phyloP scores from a whole-genome alignment of 2,888 invertebrate species.

The Tenthredo livida region DNA sequence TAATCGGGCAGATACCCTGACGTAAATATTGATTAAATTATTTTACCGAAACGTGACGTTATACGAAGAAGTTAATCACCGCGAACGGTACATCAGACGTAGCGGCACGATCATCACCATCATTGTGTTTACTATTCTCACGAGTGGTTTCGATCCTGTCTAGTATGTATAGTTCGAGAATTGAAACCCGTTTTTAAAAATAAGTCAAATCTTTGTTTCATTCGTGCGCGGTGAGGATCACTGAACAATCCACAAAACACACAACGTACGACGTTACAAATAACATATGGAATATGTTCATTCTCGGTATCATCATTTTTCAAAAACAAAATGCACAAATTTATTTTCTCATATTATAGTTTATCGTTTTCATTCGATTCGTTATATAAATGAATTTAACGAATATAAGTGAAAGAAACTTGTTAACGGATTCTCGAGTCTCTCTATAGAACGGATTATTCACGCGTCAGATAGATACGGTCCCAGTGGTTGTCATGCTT shows the following conservation, averaged over 20 bases:
- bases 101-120: slow-evolving; percentile 1
- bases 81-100: slow-evolving; percentile 17
- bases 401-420: slow-evolving; percentile 38
- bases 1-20: slow-evolving; percentile 40
- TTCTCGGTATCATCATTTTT: background rate
- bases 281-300: background rate
- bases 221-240: background rate
- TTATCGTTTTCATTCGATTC: background rate
- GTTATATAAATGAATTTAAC: background rate
- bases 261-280: background rate
- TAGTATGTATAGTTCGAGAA: background rate
- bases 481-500: slow-evolving; percentile 24
- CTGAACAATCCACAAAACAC: background rate
- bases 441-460: slow-evolving; percentile 40
- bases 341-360: background rate
- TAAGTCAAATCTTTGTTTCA: background rate
- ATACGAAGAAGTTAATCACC: slow-evolving; percentile 26
- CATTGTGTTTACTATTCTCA: slow-evolving; percentile 26
- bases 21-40: slow-evolving; percentile 44
- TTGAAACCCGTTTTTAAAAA: slow-evolving; percentile 2
- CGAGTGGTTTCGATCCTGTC: background rate
- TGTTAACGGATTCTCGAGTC: slow-evolving; percentile 35
- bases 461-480: slow-evolving; percentile 48
- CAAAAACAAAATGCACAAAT: background rate
- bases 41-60: slow-evolving; percentile 36